These are phyloP conservation scores for Coelopa frigida DNA, from an alignment of 1,140 invertebrate genomes.

Conservation along the genomic window DNA sequence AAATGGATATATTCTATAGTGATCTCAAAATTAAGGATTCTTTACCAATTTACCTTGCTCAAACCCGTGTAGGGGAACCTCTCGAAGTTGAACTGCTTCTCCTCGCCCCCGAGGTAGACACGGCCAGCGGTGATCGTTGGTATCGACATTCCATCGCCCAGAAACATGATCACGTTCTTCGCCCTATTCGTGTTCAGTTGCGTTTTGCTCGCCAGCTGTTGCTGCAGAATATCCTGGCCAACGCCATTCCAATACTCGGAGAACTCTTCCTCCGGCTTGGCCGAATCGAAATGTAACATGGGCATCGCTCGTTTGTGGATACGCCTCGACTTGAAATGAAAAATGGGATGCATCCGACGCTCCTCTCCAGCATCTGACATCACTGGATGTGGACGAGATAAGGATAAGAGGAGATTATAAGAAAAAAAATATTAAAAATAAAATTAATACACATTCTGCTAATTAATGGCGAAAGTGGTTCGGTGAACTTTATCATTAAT, in stretches of 20 bases:
- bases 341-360: conserved; percentile 35
- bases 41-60: conserved; percentile 20
- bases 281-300: conserved; percentile 22
- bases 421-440: background rate
- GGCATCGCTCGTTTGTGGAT: conserved; percentile 36
- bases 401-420: background rate
- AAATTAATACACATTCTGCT: too few species aligned
- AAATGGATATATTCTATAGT: too few species aligned
- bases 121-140: conserved; percentile 58
- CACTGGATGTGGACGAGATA: too few species aligned
- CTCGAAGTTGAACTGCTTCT: conserved; percentile 62
- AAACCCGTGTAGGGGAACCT: conserved; percentile 37
- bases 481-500: too few species aligned
- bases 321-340: background rate
- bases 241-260: conserved; percentile 37
- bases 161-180: conserved; percentile 64
- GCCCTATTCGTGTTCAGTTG: conserved; percentile 48
- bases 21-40: too few species aligned
- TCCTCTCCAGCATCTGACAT: too few species aligned
- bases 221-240: conserved; percentile 27
- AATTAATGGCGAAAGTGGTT: too few species aligned
- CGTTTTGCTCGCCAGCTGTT: conserved; percentile 36
- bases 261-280: conserved; percentile 27
- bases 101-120: conserved; percentile 61
- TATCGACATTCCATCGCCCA: conserved; percentile 69